A percentile compares a stretch with the other conserved stretches of the same genome.
phyloP scores from a whole-genome alignment of 2,113 vertebrate genomes.

The Ariopsis seemanni region DNA sequence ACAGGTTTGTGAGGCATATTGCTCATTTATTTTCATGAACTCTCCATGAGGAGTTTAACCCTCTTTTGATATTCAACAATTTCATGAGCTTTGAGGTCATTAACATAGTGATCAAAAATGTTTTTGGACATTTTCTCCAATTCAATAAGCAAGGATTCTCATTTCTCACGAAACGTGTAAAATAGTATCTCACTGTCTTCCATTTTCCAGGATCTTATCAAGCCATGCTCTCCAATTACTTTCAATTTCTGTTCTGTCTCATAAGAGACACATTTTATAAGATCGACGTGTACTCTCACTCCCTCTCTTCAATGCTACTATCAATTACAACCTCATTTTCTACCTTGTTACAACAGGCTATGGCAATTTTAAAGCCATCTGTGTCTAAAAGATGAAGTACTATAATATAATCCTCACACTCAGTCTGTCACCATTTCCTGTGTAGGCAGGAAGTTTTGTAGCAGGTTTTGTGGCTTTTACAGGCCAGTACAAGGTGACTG shows the following conservation, averaged over 20 bases:
- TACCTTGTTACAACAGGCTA: background rate
- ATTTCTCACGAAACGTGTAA: background rate
- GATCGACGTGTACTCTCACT: background rate
- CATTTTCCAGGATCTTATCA: background rate
- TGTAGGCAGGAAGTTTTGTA: constrained; percentile 56
- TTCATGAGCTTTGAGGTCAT: background rate
- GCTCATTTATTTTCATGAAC: constrained; percentile 10
- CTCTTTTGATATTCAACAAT: background rate
- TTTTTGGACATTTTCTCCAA: no score
- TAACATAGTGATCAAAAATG: background rate
- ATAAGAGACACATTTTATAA: background rate
- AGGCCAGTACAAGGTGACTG: constrained; percentile 49
- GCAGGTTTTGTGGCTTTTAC: constrained; percentile 47
- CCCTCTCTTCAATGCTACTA: background rate
- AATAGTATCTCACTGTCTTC: background rate
- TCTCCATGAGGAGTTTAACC: background rate
- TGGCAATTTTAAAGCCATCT: background rate
- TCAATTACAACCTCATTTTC: background rate
- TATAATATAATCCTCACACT: constrained; percentile 40
- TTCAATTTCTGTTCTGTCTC: background rate
- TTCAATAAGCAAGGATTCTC: background rate
- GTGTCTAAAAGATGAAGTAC: constrained; percentile 10
- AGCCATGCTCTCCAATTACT: background rate
- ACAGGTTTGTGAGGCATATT: constrained; percentile 22
- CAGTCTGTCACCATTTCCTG: constrained; percentile 60